A percentile compares a stretch with the other conserved stretches of the same genome.
Conservation (phyloP, 2,888 invertebrate species). For the Coremacera marginata region DNA sequence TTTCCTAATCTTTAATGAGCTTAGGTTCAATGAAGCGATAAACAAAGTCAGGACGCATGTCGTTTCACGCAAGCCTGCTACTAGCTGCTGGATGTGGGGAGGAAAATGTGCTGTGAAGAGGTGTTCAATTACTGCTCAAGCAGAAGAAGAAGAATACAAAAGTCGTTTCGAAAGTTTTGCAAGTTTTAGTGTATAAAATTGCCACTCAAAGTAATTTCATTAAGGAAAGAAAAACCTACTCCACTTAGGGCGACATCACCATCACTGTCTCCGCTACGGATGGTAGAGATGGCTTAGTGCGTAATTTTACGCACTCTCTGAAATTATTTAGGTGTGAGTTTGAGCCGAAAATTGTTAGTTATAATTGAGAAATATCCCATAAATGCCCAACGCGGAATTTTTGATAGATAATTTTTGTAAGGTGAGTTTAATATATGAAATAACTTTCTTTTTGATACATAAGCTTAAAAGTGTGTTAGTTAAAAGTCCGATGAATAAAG, state of each 20-base stretch:
- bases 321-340: background rate
- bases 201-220: slow-evolving; percentile 22
- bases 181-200: slow-evolving; percentile 7
- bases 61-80: background rate
- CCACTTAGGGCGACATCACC: background rate
- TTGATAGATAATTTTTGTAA: too few relatives aligned
- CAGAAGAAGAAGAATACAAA: background rate
- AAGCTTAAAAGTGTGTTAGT: too few relatives aligned
- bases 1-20: slow-evolving; percentile 41
- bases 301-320: background rate
- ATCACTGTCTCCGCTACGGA: background rate
- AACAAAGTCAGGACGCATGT: slow-evolving; percentile 52
- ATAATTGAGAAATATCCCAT: background rate
- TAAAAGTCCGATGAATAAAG: too few relatives aligned
- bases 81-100: background rate
- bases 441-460: too few relatives aligned
- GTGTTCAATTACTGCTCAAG: background rate
- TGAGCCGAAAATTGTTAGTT: background rate
- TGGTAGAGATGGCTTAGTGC: slow-evolving; percentile 16
- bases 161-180: background rate
- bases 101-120: background rate
- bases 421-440: too few relatives aligned
- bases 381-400: too few relatives aligned
- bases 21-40: slow-evolving; percentile 60
- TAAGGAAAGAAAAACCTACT: background rate